Evolutionary conservation across 2,113 vertebrate genomes (phyloP).

Genomic region (Xiphophorus couchianus): DNA sequence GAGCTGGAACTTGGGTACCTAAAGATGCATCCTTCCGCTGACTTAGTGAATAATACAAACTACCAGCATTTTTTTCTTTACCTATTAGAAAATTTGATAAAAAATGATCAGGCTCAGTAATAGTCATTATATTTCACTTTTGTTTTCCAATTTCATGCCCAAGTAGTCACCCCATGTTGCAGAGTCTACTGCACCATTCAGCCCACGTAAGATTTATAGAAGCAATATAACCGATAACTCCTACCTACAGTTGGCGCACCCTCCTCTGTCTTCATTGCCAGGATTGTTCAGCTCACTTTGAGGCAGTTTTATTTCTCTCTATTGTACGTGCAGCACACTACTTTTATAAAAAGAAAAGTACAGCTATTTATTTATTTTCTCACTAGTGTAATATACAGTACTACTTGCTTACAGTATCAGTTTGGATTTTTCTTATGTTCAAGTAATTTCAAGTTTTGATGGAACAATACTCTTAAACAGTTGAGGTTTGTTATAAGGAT

Average conservation of each 20-base stretch:
- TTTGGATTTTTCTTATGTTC: neutral
- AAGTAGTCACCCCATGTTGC: constrained; percentile 60
- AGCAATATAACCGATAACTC: constrained; percentile 67
- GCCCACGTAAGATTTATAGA: constrained; percentile 64
- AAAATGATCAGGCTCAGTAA: constrained; percentile 28
- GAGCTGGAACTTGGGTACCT: too few relatives aligned
- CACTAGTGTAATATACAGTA: too few relatives aligned
- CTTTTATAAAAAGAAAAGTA: neutral
- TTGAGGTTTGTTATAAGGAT: too few relatives aligned
- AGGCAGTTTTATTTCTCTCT: constrained; percentile 44
- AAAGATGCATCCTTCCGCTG: neutral
- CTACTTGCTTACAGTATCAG: neutral
- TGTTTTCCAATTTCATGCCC: constrained; percentile 74
- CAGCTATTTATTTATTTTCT: neutral
- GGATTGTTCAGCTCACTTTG: constrained; percentile 38
- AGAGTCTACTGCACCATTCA: constrained; percentile 61
- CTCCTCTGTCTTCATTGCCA: constrained; percentile 47
- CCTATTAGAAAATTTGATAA: constrained; percentile 24
- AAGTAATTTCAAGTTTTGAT: neutral
- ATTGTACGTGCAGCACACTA: constrained; percentile 8
- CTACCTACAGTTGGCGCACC: constrained; percentile 51
- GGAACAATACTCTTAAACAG: neutral
- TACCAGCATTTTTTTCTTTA: constrained; percentile 13
- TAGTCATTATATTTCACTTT: constrained; percentile 58
- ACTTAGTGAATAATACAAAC: neutral